A percentile compares a stretch with the other conserved stretches of the same genome.
phyloP scores from a whole-genome alignment of 2,113 vertebrate genomes.

The Acrocephalus arundinaceus region DNA sequence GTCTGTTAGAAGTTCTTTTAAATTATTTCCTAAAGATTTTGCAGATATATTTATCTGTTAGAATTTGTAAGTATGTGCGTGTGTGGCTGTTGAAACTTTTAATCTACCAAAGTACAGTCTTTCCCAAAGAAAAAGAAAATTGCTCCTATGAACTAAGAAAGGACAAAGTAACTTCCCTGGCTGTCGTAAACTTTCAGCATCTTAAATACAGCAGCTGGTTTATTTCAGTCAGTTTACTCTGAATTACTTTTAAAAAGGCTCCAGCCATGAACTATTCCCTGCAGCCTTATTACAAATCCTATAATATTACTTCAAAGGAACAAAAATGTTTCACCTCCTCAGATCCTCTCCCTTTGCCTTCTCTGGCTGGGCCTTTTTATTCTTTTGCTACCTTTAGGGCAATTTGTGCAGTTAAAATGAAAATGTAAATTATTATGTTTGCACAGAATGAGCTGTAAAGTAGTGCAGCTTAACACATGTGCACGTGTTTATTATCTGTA shows the following conservation, averaged over 20 bases:
- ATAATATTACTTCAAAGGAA: slow-evolving; percentile 80
- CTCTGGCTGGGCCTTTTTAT: slow-evolving; percentile 57
- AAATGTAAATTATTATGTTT: slow-evolving; percentile 80
- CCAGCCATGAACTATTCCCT: slow-evolving; percentile 71
- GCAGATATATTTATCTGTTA: background rate
- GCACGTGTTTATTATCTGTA: slow-evolving; percentile 83
- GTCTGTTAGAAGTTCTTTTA: background rate
- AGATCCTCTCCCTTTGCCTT: slow-evolving; percentile 70
- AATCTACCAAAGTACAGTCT: background rate
- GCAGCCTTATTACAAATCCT: slow-evolving; percentile 77
- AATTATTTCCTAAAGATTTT: background rate
- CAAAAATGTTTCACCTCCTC: slow-evolving; percentile 76
- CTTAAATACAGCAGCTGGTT: slow-evolving; percentile 70
- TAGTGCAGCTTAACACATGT: slow-evolving; percentile 80
- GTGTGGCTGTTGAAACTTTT: slow-evolving; percentile 23
- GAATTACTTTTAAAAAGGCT: slow-evolving; percentile 73
- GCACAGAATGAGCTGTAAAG: slow-evolving; percentile 81
- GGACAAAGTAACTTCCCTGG: slow-evolving; percentile 47
- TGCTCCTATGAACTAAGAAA: background rate
- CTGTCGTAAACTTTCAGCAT: slow-evolving; percentile 66
- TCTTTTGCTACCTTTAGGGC: slow-evolving; percentile 73
- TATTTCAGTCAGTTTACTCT: slow-evolving; percentile 76
- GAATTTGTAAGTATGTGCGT: background rate
- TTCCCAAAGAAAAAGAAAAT: background rate
- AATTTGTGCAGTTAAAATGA: slow-evolving; percentile 76